These are phyloP conservation scores for Spilarctia lutea DNA, from an alignment of 2,888 invertebrate genomes.

Conservation along the genomic window DNA sequence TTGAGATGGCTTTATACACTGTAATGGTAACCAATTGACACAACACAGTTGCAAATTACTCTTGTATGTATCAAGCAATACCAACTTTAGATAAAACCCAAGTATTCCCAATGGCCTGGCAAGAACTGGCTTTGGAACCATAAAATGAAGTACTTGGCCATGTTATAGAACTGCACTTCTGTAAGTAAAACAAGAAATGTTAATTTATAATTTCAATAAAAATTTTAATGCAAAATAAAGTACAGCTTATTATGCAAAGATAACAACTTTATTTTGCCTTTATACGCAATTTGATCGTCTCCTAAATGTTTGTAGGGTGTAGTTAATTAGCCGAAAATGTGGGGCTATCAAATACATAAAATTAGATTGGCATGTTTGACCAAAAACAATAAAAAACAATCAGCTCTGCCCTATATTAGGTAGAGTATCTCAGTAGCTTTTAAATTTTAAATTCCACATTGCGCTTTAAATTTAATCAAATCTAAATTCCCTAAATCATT, in stretches of 20 bases:
- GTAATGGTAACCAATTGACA: neutral
- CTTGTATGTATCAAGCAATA: constrained; percentile 1
- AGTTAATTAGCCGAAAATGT: neutral
- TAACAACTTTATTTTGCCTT: neutral
- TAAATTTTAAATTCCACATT: neutral
- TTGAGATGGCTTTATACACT: neutral
- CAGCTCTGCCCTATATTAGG: no score
- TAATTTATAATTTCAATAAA: neutral
- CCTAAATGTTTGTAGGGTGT: neutral
- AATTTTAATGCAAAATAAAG: neutral
- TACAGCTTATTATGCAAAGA: neutral
- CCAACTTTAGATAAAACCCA: neutral
- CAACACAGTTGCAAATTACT: constrained; percentile 10
- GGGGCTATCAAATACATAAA: neutral
- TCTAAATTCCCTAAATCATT: neutral
- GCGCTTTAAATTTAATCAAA: neutral
- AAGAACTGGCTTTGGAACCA: neutral
- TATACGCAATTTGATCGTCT: neutral
- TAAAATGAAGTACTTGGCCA: neutral
- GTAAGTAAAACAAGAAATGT: neutral
- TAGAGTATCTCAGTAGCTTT: neutral
- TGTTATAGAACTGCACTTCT: neutral
- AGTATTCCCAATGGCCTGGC: neutral
- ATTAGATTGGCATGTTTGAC: no score
- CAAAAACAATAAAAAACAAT: no score